Evolutionary conservation across 1,140 invertebrate genomes (phyloP), one percentile per base, ranked within the genome.

Genomic region (Lepidotrigona ventralis): DNA sequence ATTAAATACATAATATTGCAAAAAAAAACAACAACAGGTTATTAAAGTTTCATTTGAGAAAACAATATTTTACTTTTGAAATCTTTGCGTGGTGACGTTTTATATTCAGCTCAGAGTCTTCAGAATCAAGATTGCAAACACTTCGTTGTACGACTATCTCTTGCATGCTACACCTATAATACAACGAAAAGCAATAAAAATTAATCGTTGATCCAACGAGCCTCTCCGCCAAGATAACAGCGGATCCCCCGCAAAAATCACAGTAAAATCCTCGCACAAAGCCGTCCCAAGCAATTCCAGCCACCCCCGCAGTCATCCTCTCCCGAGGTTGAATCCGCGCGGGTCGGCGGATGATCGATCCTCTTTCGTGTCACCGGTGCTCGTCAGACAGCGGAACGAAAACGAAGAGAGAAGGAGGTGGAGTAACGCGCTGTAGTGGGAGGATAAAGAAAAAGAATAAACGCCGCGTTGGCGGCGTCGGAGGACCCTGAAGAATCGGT

Each of bases 381-480:
- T 78, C 88, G 83, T 87, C 86, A 88, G 82, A 72, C 68, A 54
- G 51, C 46, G 26, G 69, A 64, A 75, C 71, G 70, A 68, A 74
- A 83, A 85, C 70, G 84, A 79, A 56, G 60, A 58, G 39, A 51
- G 70, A 78, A 79, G 85, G 73, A 75, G 74, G 19, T 53, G 75
- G 74, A 58, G 70, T 73, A 75, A 58, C 66, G 71, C 33, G 73
- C 19, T 3, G 63, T 73, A 83, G 87, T 84, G 84, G 87, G 79
- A 85, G 79, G 80, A 88, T 78, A 84, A 80, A 78, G 58, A 81
- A 79, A 83, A 88, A 82, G 75, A 89, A 88, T 84, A 80, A 60
- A 85, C 63, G 63, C 81, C 87, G 87, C 87, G 87, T 88, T 83
- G 87, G 87, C 87, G 87, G 87, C 84, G 87, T 89, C 84, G 87